phyloP scores from a whole-genome alignment of 2,888 invertebrate species.

The Quadriops clusia region DNA sequence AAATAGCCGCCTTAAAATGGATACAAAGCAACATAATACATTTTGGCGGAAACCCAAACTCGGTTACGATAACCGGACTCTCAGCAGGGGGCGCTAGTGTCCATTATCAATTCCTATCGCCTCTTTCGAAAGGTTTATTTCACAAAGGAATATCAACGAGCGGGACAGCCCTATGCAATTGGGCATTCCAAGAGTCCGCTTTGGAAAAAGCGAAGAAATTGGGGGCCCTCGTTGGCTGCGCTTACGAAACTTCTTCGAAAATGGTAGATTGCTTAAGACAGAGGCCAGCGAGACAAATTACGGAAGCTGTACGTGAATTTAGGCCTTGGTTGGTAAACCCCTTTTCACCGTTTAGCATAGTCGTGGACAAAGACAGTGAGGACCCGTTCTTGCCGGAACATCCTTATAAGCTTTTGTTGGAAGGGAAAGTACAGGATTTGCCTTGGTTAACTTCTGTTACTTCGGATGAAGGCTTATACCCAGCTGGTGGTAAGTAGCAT shows the following conservation, averaged over 20 bases:
- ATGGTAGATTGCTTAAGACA: slow-evolving; percentile 50
- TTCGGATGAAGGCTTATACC: slow-evolving; percentile 57
- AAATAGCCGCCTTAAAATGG: slow-evolving; percentile 54
- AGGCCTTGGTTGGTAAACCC: slow-evolving; percentile 33
- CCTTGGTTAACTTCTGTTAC: slow-evolving; percentile 56
- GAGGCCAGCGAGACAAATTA: slow-evolving; percentile 45
- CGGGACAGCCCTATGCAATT: slow-evolving; percentile 49
- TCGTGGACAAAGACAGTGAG: slow-evolving; percentile 39
- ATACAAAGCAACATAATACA: slow-evolving; percentile 48
- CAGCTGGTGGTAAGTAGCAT: slow-evolving; percentile 44
- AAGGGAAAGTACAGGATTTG: slow-evolving; percentile 45
- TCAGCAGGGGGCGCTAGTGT: slow-evolving; percentile 61
- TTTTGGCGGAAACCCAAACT: slow-evolving; percentile 56
- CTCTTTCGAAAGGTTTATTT: slow-evolving; percentile 44
- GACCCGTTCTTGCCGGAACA: slow-evolving; percentile 45
- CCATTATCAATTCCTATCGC: slow-evolving; percentile 55
- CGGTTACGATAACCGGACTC: slow-evolving; percentile 50
- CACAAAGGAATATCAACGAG: slow-evolving; percentile 52
- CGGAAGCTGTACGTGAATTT: slow-evolving; percentile 33
- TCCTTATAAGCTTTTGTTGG: slow-evolving; percentile 46
- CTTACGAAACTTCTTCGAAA: slow-evolving; percentile 36
- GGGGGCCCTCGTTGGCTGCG: slow-evolving; percentile 48
- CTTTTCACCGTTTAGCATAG: slow-evolving; percentile 56
- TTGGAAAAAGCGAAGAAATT: slow-evolving; percentile 46
- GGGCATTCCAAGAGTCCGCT: slow-evolving; percentile 40